A percentile compares a stretch with the other conserved stretches of the same genome.
Conservation (phyloP, 1,140 invertebrate species). For the Listronotus oregonensis region DNA sequence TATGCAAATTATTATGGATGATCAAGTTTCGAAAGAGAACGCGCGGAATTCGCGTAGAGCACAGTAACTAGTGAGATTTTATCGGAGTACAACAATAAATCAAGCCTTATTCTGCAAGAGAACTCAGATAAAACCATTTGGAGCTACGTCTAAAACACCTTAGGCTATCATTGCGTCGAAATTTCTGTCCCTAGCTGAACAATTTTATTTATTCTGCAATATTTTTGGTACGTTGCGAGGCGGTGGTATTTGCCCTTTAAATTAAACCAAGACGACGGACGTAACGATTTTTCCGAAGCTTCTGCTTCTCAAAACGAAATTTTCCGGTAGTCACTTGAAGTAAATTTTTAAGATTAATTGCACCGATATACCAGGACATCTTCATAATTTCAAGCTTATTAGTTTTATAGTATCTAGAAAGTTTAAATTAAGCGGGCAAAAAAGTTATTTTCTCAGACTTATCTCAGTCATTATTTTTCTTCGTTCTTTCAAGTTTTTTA, state of each 20-base stretch:
- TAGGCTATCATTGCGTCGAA: constrained; percentile 48
- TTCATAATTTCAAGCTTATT: constrained; percentile 28
- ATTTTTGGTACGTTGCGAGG: constrained; percentile 42
- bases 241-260: constrained; percentile 42
- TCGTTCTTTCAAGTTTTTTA: not conserved
- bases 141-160: constrained; percentile 50
- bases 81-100: constrained; percentile 50
- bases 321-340: constrained; percentile 21
- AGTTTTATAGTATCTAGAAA: constrained; percentile 12
- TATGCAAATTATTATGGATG: constrained; percentile 40
- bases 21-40: constrained; percentile 40
- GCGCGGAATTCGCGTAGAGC: constrained; percentile 27
- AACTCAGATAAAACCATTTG: constrained; percentile 51
- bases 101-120: constrained; percentile 51
- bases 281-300: constrained; percentile 22
- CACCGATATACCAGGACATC: constrained; percentile 21
- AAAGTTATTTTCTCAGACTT: too few relatives aligned
- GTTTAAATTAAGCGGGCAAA: constrained; percentile 15
- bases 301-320: constrained; percentile 11
- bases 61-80: constrained; percentile 51
- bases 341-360: constrained; percentile 24
- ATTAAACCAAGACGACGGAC: constrained; percentile 34
- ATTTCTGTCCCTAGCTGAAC: constrained; percentile 46
- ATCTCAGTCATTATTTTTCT: not conserved
- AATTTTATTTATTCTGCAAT: constrained; percentile 51